phyloP scores from a whole-genome alignment of 2,113 vertebrate species.

The Rhegmatorhina hoffmannsi region DNA sequence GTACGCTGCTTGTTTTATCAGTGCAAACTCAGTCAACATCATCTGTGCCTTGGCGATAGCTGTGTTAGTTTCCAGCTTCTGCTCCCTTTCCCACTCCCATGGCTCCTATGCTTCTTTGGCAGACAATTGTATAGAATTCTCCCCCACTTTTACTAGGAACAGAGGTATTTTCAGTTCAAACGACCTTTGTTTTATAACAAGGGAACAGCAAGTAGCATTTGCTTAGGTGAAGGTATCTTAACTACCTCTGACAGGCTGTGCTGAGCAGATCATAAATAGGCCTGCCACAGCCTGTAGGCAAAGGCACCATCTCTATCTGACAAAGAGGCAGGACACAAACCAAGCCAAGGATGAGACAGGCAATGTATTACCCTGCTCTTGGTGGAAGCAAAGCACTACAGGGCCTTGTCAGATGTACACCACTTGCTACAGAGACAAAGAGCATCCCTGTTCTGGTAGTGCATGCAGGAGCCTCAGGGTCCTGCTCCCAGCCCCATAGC shows the following conservation, averaged over 20 bases:
- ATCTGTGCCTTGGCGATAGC: background rate
- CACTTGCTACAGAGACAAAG: background rate
- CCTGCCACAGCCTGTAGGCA: background rate
- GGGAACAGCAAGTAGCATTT: background rate
- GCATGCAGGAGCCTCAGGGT: background rate
- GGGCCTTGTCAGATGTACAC: accelerated
- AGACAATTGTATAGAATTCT: background rate
- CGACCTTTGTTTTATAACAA: conserved; percentile 32
- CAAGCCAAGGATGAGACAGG: background rate
- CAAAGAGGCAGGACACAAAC: background rate
- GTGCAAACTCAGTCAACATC: background rate
- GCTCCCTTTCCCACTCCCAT: background rate
- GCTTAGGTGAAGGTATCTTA: conserved; percentile 22
- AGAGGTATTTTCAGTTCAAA: conserved; percentile 20
- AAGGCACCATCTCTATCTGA: background rate
- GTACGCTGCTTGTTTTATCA: background rate
- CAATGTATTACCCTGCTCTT: background rate
- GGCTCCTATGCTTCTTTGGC: background rate
- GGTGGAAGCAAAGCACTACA: background rate
- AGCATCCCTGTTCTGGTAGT: background rate
- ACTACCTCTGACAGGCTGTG: conserved; percentile 34
- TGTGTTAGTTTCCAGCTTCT: background rate
- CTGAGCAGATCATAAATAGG: conserved; percentile 22
- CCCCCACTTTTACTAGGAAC: background rate
- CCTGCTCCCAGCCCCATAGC: background rate